Evolutionary conservation across 1,140 invertebrate species (phyloP).

Genomic region (Polypedilum pembai): DNA sequence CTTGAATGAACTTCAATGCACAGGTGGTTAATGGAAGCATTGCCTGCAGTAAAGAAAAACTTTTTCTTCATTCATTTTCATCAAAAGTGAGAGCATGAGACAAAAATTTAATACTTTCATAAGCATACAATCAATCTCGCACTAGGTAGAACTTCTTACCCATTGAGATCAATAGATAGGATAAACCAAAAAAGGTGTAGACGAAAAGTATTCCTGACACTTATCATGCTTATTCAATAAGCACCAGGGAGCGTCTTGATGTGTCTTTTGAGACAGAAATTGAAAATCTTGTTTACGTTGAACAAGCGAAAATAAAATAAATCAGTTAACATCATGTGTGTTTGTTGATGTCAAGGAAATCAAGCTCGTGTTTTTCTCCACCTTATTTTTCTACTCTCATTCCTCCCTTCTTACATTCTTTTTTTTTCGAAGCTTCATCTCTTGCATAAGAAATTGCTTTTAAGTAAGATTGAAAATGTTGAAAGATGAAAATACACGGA

Average conservation of each 20-base stretch:
- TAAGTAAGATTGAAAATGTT: too few species aligned
- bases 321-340: background rate
- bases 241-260: background rate
- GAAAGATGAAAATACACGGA: too few species aligned
- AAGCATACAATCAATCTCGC: background rate
- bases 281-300: conserved; percentile 18
- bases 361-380: background rate
- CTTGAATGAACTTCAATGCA: background rate
- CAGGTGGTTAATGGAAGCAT: background rate
- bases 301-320: background rate
- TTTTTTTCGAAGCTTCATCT: too few species aligned
- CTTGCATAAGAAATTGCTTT: too few species aligned
- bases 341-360: background rate
- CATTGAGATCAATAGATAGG: background rate
- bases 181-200: background rate
- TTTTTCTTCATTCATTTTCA: background rate
- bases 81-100: background rate
- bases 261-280: background rate
- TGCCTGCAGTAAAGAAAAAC: background rate
- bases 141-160: too few species aligned
- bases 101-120: background rate
- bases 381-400: too few species aligned
- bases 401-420: too few species aligned
- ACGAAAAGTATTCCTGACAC: background rate
- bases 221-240: conserved; percentile 19